These are phyloP conservation scores for Neoarius graeffei DNA, from an alignment of 2,113 vertebrate species.

Conservation along the genomic window DNA sequence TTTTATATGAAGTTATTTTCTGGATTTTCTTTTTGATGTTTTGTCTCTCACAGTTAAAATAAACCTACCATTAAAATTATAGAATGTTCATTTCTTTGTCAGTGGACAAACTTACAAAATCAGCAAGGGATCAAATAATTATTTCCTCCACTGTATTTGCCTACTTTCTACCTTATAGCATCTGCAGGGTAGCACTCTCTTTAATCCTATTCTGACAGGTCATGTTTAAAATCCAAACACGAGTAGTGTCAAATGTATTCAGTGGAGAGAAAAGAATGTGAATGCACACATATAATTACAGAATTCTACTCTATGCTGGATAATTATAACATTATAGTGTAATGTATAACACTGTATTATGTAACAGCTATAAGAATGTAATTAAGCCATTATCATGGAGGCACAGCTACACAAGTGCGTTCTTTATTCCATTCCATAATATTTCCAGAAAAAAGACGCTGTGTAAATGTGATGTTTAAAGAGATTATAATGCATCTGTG, in stretches of 20 bases:
- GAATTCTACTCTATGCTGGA: background rate
- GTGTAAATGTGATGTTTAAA: background rate
- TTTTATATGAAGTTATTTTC: too few relatives aligned
- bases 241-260: background rate
- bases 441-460: background rate
- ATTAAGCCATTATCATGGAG: conserved; percentile 3
- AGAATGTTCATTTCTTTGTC: too few relatives aligned
- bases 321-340: conserved; percentile 31
- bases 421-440: background rate
- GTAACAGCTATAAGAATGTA: background rate
- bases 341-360: conserved; percentile 1
- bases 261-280: background rate
- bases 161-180: background rate
- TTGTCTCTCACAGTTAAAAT: too few relatives aligned
- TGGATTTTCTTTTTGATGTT: too few relatives aligned
- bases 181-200: background rate
- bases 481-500: background rate
- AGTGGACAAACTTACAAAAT: too few relatives aligned
- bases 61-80: too few relatives aligned
- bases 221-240: conserved; percentile 2
- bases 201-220: background rate
- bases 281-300: background rate
- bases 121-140: too few relatives aligned
- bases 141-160: too few relatives aligned
- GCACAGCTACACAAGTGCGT: background rate